Evolutionary conservation across 1,140 invertebrate species (phyloP).

Genomic region (Euura lappo): DNA sequence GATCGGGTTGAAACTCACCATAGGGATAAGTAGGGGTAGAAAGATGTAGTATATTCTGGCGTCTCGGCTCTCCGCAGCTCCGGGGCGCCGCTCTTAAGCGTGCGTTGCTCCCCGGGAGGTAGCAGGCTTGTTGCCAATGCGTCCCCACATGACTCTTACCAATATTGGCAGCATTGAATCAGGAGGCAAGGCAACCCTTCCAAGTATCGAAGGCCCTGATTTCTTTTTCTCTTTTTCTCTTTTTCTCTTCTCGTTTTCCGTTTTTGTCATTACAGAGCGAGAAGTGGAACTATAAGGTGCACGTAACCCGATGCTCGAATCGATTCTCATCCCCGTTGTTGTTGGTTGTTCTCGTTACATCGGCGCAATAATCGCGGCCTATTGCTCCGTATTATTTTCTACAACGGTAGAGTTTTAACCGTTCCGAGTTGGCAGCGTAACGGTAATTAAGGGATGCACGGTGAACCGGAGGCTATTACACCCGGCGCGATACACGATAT

Average conservation of each 20-base stretch:
- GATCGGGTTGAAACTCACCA: not conserved
- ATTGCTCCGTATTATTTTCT: not conserved
- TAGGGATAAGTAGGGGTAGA: not conserved
- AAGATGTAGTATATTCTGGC: not conserved
- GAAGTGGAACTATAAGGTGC: no score
- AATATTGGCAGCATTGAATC: slow-evolving; percentile 3
- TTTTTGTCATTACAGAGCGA: no score
- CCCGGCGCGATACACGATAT: not conserved
- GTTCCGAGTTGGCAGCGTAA: not conserved
- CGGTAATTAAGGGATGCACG: not conserved
- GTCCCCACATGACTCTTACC: not conserved
- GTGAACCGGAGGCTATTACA: not conserved
- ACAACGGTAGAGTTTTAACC: not conserved
- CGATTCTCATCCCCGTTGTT: not conserved
- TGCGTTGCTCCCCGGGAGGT: not conserved
- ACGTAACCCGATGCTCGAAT: not conserved
- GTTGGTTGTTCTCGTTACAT: not conserved
- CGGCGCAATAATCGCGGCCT: not conserved
- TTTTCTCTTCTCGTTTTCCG: no score
- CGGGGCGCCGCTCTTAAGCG: not conserved
- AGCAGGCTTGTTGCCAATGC: not conserved
- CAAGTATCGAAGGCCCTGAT: not conserved
- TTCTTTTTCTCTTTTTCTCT: no score
- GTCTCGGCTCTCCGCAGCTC: not conserved
- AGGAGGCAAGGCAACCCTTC: not conserved